These are phyloP conservation scores for Echeneis naucrates DNA, from an alignment of 2,797 vertebrate genomes.

Conservation along the genomic window DNA sequence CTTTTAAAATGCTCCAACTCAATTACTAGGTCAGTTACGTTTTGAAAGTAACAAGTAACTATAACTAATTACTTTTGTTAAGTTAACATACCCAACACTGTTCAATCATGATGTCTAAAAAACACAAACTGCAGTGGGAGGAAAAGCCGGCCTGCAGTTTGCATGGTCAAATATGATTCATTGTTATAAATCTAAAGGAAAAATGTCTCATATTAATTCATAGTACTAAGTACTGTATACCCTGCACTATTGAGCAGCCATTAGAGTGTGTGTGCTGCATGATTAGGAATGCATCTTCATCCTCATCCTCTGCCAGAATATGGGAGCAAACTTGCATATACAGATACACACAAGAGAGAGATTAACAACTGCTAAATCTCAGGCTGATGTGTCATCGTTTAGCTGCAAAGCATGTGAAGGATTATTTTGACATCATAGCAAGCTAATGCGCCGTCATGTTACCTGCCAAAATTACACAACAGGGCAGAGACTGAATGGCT, in stretches of 20 bases:
- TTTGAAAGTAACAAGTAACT: too few relatives aligned
- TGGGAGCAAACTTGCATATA: slow-evolving; percentile 2
- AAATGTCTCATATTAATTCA: neutral
- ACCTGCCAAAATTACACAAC: slow-evolving; percentile 32
- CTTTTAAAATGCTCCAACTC: too few relatives aligned
- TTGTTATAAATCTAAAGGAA: neutral
- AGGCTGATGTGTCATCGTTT: slow-evolving; percentile 61
- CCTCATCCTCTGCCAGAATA: slow-evolving; percentile 3
- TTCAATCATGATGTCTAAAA: too few relatives aligned
- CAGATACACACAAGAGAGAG: slow-evolving; percentile 31
- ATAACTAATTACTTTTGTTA: too few relatives aligned
- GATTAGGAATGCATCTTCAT: neutral
- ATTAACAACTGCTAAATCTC: slow-evolving; percentile 59
- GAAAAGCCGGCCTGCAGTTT: too few relatives aligned
- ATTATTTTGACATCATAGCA: slow-evolving; percentile 60
- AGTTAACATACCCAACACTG: too few relatives aligned
- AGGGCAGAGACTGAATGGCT: slow-evolving; percentile 25
- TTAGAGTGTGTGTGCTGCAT: slow-evolving; percentile 1
- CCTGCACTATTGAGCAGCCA: neutral
- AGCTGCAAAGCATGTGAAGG: slow-evolving; percentile 43
- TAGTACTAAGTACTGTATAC: neutral
- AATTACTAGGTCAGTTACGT: too few relatives aligned
- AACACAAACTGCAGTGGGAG: too few relatives aligned
- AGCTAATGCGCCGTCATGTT: slow-evolving; percentile 55
- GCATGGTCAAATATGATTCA: neutral